These are phyloP conservation scores for Excalfactoria chinensis DNA, from an alignment of 2,113 vertebrate species.

Conservation along the genomic window DNA sequence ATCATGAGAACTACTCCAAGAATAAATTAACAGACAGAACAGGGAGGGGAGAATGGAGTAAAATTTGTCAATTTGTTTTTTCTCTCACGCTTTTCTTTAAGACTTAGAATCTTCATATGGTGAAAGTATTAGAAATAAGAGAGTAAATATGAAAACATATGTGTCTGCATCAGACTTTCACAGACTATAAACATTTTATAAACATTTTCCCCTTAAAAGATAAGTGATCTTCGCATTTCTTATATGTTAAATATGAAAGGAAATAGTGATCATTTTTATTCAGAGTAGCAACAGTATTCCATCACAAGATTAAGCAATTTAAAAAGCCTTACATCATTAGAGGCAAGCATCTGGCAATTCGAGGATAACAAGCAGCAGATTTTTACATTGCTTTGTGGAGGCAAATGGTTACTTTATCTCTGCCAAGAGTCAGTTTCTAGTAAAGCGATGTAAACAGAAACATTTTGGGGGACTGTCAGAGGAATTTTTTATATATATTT, in stretches of 20 bases:
- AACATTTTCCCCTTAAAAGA: background rate
- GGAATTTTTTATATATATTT: background rate
- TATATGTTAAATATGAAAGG: conserved; percentile 31
- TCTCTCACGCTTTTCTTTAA: background rate
- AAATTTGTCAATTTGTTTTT: background rate
- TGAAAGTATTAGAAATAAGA: background rate
- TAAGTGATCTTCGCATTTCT: conserved; percentile 20
- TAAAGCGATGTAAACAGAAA: conserved; percentile 74
- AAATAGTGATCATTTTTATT: conserved; percentile 43
- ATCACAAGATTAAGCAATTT: conserved; percentile 71
- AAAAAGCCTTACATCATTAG: conserved; percentile 72
- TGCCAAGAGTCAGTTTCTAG: conserved; percentile 74
- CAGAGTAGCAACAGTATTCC: conserved; percentile 59
- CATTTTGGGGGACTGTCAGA: conserved; percentile 59
- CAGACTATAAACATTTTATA: conserved; percentile 1
- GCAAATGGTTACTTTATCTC: conserved; percentile 77
- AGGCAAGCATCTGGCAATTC: conserved; percentile 72
- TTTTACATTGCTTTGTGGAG: conserved; percentile 71
- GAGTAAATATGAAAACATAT: background rate
- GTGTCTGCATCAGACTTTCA: background rate
- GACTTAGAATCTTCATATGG: background rate
- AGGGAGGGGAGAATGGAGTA: background rate
- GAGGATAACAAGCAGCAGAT: conserved; percentile 77
- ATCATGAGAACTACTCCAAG: background rate
- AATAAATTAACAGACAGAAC: background rate